Evolutionary conservation across 1,140 invertebrate genomes (phyloP).

Genomic region (Macrobrachium rosenbergii): DNA sequence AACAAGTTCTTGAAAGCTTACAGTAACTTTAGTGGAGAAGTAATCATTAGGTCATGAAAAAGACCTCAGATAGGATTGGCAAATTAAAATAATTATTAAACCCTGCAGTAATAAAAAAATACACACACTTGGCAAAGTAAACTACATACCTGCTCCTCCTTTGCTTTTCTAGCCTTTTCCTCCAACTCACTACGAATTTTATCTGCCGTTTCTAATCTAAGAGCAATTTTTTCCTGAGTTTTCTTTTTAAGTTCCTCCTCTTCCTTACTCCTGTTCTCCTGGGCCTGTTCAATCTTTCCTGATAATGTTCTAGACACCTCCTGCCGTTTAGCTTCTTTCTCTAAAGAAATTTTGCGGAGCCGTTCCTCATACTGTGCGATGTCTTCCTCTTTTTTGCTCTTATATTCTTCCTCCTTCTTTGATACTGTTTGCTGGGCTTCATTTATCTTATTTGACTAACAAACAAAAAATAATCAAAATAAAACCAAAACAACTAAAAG

Average conservation of each 20-base stretch:
- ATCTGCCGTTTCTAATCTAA: constrained; percentile 62
- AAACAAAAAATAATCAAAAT: background rate
- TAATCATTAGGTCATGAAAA: no score
- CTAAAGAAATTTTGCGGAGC: constrained; percentile 55
- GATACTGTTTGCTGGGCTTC: constrained; percentile 54
- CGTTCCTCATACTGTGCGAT: constrained; percentile 55
- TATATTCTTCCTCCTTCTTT: constrained; percentile 65
- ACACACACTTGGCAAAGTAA: background rate
- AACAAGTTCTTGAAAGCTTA: no score
- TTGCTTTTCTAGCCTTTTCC: constrained; percentile 51
- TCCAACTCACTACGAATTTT: constrained; percentile 50
- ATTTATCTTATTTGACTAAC: constrained; percentile 55
- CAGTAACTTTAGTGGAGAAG: no score
- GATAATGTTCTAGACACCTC: constrained; percentile 12
- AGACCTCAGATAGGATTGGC: no score
- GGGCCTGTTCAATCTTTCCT: constrained; percentile 55
- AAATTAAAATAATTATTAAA: background rate
- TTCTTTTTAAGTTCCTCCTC: constrained; percentile 61
- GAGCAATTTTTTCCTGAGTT: constrained; percentile 49
- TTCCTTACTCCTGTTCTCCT: constrained; percentile 58
- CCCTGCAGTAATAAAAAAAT: no score
- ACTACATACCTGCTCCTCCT: constrained; percentile 56
- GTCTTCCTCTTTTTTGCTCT: constrained; percentile 39
- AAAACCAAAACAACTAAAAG: constrained; percentile 4
- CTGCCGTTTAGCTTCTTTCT: constrained; percentile 48